A percentile compares a stretch with the other conserved stretches of the same genome.
Conservation (phyloP, 2,113 vertebrate species). For the Sterna hirundo region DNA sequence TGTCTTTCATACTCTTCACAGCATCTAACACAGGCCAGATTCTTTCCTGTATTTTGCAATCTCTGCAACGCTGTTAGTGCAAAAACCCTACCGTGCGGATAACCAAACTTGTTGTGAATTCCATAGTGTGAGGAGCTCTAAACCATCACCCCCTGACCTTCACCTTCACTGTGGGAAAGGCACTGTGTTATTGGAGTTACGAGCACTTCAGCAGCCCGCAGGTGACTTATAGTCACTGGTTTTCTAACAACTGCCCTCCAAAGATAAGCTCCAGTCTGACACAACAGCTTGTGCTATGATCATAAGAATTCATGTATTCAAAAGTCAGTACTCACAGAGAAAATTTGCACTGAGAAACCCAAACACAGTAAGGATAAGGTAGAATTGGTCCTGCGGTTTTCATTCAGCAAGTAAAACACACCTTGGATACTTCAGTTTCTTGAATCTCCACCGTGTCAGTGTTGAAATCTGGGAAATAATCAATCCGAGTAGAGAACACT, state of each 20-base stretch:
- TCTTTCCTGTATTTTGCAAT: neutral
- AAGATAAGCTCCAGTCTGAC: neutral
- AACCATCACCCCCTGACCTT: neutral
- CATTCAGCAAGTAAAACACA: neutral
- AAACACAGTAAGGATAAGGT: neutral
- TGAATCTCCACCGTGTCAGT: neutral
- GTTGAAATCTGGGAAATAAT: neutral
- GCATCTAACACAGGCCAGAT: neutral
- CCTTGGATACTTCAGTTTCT: neutral
- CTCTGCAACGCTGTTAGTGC: fast-evolving
- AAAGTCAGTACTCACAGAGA: neutral
- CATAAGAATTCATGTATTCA: neutral
- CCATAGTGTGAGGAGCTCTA: neutral
- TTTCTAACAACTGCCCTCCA: neutral
- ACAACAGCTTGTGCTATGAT: neutral
- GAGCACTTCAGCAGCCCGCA: neutral
- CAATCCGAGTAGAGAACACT: neutral
- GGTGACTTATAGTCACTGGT: neutral
- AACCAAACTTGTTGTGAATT: neutral
- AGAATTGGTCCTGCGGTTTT: neutral
- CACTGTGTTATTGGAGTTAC: neutral
- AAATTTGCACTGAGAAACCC: neutral
- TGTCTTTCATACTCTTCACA: neutral
- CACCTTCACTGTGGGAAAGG: neutral
- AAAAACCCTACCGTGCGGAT: neutral